Evolutionary conservation across 2,797 vertebrate genomes (phyloP).

Genomic region (Melanotaenia maccullochi): DNA sequence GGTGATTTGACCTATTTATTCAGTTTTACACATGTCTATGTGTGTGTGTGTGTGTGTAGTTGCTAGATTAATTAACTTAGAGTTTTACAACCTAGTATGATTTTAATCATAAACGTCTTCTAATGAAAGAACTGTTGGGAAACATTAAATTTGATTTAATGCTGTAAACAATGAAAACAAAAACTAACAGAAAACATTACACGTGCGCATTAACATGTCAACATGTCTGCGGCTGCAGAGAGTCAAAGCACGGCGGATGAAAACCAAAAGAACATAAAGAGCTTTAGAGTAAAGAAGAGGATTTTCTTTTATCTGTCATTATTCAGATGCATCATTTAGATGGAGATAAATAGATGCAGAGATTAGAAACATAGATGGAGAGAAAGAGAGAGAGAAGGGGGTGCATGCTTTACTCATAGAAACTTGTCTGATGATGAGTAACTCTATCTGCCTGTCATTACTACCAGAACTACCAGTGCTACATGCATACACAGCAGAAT

Average conservation of each 20-base stretch:
- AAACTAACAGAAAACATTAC: neutral
- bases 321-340: slow-evolving; percentile 49
- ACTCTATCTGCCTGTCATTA: slow-evolving; percentile 61
- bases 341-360: slow-evolving; percentile 38
- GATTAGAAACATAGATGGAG: neutral
- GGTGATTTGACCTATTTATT: slow-evolving; percentile 46
- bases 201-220: neutral
- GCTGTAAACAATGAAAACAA: neutral
- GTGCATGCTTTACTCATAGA: slow-evolving; percentile 29
- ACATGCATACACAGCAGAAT: slow-evolving; percentile 46
- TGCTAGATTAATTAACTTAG: slow-evolving; percentile 39
- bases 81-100: slow-evolving; percentile 16
- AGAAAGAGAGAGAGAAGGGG: neutral
- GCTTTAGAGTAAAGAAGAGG: slow-evolving; percentile 37
- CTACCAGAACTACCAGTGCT: slow-evolving; percentile 39
- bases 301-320: slow-evolving; percentile 45
- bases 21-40: neutral
- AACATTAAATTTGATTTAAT: slow-evolving; percentile 3
- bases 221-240: neutral
- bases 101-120: neutral
- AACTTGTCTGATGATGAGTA: slow-evolving; percentile 55
- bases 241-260: slow-evolving; percentile 2
- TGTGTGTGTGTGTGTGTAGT: neutral
- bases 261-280: slow-evolving; percentile 25
- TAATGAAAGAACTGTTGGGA: neutral